Base-by-base conservation (phyloP, 2,888 invertebrate species). In the Cataglyphis livida region DNA sequence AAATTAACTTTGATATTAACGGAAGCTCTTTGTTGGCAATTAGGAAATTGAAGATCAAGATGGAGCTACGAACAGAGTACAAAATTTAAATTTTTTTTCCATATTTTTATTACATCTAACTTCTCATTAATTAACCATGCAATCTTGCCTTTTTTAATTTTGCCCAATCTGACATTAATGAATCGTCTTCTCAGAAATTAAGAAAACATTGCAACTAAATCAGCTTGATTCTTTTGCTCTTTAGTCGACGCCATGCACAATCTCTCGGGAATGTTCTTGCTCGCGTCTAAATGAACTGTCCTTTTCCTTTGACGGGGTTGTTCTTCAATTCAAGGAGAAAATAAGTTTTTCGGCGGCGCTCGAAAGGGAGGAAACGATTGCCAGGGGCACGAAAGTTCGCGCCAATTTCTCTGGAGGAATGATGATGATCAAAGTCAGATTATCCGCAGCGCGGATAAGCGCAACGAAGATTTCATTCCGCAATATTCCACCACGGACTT, bases 231-330 rank as follows among this genome's bases (percentile, higher is more conserved):
- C 74, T 81, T 74, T 76, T 48, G n/a, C 44, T 62, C n/a, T 10
- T 62, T 44, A 70, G 9, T 54, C 41, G 73, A 21, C 38, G 28
- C 32, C 38, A 28, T 65, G 15, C 12, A 12, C 9, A 61, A 62
- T 89, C 89, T 76, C 73, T 25, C 18, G 82, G 85, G 88, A 81
- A 82, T 79, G 68, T 61, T 90, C 68, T 81, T 38, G 68, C 75
- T 61, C 79, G 85, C 75, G 86, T 89, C 87, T 91, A 91, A 90
- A 91, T 88, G 87, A 91, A 90, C 87, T 88, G 86, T 81, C 79
- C 48, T 78, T 32, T 78, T 64, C 54, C 70, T 75, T 70, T 62
- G 71, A 54, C 61, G 82, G 74, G 64, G 51, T 76, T 65, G 73
- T 74, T 84, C 82, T 88, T 85, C 84, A 74, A 68, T 88, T 85